Conservation (phyloP, 2,888 invertebrate species). For the Luffia ferchaultella region DNA sequence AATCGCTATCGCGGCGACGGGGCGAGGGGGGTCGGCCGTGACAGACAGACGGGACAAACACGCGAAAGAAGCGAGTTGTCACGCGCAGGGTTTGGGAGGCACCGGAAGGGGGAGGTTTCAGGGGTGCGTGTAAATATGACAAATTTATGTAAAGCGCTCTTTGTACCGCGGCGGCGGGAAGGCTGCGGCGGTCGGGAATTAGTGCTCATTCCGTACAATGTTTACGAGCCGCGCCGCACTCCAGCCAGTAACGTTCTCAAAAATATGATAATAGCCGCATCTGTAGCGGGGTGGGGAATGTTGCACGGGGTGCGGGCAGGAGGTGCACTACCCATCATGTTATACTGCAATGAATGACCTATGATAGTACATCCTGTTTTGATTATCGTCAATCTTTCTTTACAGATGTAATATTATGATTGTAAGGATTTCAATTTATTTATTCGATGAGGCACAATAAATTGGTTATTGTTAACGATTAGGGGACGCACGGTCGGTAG, state of each 20-base stretch:
- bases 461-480: too few species aligned
- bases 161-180: conserved; percentile 26
- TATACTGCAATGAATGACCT: too few species aligned
- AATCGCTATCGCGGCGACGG: too few species aligned
- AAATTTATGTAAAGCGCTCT: conserved; percentile 58
- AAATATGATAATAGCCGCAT: conserved; percentile 44
- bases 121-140: conserved; percentile 57
- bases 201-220: conserved; percentile 54
- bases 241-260: conserved; percentile 22
- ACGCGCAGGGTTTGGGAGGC: neutral
- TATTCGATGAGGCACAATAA: too few species aligned
- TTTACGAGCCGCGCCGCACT: conserved; percentile 42
- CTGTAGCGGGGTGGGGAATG: neutral
- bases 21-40: neutral
- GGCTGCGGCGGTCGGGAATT: conserved; percentile 35
- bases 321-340: neutral
- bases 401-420: too few species aligned
- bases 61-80: conserved; percentile 8
- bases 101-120: neutral
- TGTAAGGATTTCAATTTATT: too few species aligned
- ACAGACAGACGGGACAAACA: conserved; percentile 7
- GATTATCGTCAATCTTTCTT: too few species aligned
- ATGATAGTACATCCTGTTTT: too few species aligned
- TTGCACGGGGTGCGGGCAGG: conserved; percentile 9
- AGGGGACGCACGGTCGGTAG: too few species aligned